phyloP scores from a whole-genome alignment of 2,888 invertebrate species.

The Malthinus flaveolus region DNA sequence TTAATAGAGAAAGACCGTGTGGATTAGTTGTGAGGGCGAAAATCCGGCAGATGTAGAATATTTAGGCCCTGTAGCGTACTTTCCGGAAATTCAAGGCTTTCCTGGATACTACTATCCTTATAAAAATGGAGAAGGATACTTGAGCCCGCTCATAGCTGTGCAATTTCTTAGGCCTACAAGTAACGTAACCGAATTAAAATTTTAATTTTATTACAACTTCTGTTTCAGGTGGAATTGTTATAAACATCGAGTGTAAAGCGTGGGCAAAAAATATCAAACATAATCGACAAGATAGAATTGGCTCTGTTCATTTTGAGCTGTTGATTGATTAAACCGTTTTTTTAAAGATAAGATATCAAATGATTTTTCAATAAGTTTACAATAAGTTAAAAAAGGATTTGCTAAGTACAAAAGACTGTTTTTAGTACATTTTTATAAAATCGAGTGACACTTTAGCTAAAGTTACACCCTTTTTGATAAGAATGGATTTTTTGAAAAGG shows the following conservation, averaged over 20 bases:
- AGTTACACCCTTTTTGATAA: too few species aligned
- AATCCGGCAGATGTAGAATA: constrained; percentile 91
- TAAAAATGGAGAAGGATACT: constrained; percentile 82
- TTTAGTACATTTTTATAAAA: too few species aligned
- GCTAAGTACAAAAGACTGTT: too few species aligned
- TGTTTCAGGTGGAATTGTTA: constrained; percentile 59
- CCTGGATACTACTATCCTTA: constrained; percentile 91
- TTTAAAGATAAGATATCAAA: too few species aligned
- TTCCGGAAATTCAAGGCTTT: constrained; percentile 76
- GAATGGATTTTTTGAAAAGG: too few species aligned
- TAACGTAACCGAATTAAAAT: constrained; percentile 52
- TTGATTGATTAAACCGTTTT: constrained; percentile 52
- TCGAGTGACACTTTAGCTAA: too few species aligned
- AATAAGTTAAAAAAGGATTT: too few species aligned
- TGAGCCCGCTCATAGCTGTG: constrained; percentile 86
- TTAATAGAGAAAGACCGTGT: constrained; percentile 76
- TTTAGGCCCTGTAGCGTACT: constrained; percentile 81
- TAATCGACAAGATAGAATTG: constrained; percentile 63
- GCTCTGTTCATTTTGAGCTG: constrained; percentile 70
- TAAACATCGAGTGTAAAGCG: constrained; percentile 67
- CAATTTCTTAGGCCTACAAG: constrained; percentile 80
- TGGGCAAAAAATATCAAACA: constrained; percentile 67
- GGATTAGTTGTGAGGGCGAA: constrained; percentile 94
- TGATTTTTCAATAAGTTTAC: too few species aligned
- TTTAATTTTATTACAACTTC: background rate